These are phyloP conservation scores for Bos taurus DNA, from an alignment of 2,113 vertebrate genomes.

Conservation along the genomic window DNA sequence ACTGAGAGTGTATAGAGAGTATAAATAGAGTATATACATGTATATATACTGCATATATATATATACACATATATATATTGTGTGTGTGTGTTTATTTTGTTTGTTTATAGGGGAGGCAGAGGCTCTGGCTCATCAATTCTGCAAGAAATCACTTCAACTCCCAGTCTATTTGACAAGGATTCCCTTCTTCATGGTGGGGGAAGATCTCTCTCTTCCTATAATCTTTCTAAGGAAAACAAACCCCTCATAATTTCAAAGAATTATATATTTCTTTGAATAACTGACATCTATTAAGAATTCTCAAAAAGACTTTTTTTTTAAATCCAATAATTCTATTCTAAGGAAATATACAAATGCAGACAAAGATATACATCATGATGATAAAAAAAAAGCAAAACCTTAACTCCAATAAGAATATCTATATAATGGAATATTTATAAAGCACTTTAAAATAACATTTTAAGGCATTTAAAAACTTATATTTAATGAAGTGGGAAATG, in stretches of 20 bases:
- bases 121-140: background rate
- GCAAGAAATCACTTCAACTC: background rate
- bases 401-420: background rate
- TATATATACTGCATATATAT: background rate
- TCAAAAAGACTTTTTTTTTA: background rate
- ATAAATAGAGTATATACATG: background rate
- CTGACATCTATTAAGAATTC: background rate
- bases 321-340: background rate
- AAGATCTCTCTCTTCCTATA: background rate
- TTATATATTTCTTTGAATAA: background rate
- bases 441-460: background rate
- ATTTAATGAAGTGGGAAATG: background rate
- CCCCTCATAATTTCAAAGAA: background rate
- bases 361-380: background rate
- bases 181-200: background rate
- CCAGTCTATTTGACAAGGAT: background rate
- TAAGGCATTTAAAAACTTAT: background rate
- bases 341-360: background rate
- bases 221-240: background rate
- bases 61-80: too few relatives aligned
- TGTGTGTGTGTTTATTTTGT: background rate
- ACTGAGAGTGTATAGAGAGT: background rate
- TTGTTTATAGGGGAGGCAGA: background rate
- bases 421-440: background rate
- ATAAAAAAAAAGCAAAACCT: background rate